A percentile compares a stretch with the other conserved stretches of the same genome.
These are phyloP conservation scores for Solenopsis fugax DNA, from an alignment of 1,140 invertebrate genomes.

Conservation along the genomic window DNA sequence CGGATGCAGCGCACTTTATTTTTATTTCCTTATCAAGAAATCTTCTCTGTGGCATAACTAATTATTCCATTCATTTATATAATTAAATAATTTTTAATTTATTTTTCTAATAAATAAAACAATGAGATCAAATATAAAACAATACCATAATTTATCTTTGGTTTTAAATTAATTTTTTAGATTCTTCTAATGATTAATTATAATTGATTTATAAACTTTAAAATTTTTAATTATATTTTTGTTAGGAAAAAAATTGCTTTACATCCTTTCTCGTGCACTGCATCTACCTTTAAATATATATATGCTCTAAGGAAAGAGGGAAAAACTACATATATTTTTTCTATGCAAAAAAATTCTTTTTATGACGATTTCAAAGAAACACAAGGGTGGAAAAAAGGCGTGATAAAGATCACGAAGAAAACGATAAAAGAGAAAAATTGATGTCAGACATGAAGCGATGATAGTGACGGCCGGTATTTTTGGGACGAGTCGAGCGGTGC, in stretches of 20 bases:
- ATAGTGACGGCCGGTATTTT: constrained; percentile 28
- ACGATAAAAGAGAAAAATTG: constrained; percentile 35
- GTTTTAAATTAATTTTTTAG: neutral
- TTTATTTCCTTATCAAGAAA: neutral
- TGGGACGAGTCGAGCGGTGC: constrained; percentile 17
- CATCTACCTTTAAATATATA: neutral
- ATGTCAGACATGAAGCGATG: neutral
- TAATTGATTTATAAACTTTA: neutral
- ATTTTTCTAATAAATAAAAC: neutral
- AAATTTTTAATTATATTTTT: neutral
- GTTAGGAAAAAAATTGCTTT: neutral
- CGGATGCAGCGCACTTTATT: constrained; percentile 13
- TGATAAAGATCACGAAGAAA: constrained; percentile 11
- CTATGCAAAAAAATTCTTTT: neutral
- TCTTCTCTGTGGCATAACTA: constrained; percentile 11
- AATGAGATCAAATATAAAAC: neutral
- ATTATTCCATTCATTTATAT: constrained; percentile 25
- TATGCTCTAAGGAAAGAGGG: neutral
- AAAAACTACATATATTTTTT: neutral
- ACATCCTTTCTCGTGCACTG: neutral
- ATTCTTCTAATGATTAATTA: neutral
- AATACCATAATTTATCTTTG: neutral
- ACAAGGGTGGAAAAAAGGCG: neutral
- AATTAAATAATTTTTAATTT: neutral
- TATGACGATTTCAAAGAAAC: neutral